Base-by-base conservation (phyloP, 2,113 vertebrate genomes). In the Lethenteron reissneri region DNA sequence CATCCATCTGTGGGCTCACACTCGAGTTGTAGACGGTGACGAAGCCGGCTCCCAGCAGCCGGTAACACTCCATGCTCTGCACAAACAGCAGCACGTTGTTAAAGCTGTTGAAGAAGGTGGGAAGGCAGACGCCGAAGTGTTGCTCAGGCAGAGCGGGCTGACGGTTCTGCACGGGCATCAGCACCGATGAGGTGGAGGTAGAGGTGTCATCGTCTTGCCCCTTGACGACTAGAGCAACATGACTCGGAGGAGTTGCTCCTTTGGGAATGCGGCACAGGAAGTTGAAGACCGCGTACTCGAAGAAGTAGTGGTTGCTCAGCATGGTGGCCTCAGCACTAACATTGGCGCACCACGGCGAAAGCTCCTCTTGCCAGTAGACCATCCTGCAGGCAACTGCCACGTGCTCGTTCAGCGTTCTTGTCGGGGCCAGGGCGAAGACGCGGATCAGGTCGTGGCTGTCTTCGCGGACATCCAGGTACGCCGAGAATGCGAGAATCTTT, bases 1-100 rank as follows among this genome's bases (percentile, higher is more conserved):
- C 10, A n/a, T 74, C 10, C 56, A 75, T 25, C 11, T 82, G 76
- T 8, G 72, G 76, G 69, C 83, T 80, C 60, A 82, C 82, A 78
- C 78, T 86, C 74, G 81, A 85, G 70, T 84, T 87, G n/a, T 87
- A 88, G 75, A 86, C 79, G 19, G 84, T 76, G 73, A 86, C 83
- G 19, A 77, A 80, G 74, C 82, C 72, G 1, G 78, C 79, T 12
- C 84, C 84, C 15, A 86, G 80, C 72, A 86, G 73, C 79, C 80
- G 85, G 78, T 85, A 86, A 80, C 84, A 83, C 76, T 87, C 86
- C 73, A 84, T 74, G 11, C 77, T 79, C 76, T 85, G 84, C 60
- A 82, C 80, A 70, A 81, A 82, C 75, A 86, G 85, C 71, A 88
- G 79, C 58, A 84, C 78, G 0, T 85, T 89, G 75, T 83, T 84